These are phyloP conservation scores for Zoanthus sansibaricus DNA, from an alignment of 92 coral and sea anemone species.

Conservation along the genomic window DNA sequence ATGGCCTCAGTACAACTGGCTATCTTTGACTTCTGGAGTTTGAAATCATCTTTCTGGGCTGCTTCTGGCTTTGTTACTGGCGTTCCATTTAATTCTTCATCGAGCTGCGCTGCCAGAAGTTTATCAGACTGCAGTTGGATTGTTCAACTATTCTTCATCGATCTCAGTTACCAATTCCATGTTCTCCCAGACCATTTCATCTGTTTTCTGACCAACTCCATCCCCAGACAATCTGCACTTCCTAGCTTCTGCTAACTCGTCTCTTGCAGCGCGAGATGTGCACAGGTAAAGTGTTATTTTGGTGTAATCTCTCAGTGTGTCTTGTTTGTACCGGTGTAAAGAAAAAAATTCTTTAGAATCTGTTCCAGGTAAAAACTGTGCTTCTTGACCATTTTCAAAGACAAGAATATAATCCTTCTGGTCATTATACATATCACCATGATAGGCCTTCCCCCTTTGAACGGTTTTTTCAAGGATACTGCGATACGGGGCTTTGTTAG, in stretches of 20 bases:
- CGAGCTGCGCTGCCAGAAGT: conserved; percentile 33
- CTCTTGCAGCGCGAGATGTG: conserved; percentile 18
- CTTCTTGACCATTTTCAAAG: conserved; percentile 53
- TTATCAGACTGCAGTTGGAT: conserved; percentile 28
- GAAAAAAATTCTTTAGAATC: conserved; percentile 48
- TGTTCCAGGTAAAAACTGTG: conserved; percentile 50
- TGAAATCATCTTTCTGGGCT: conserved; percentile 20
- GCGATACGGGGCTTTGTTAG: conserved; percentile 49
- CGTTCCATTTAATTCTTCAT: conserved; percentile 31
- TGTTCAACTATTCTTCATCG: conserved; percentile 25
- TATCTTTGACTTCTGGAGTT: conserved; percentile 35
- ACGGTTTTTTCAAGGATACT: conserved; percentile 36
- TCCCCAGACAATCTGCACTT: conserved; percentile 36
- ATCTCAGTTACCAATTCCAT: conserved; percentile 17
- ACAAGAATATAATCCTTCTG: conserved; percentile 54
- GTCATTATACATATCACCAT: conserved; percentile 41
- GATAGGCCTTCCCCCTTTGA: conserved; percentile 46
- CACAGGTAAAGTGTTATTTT: conserved; percentile 52
- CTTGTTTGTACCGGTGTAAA: conserved; percentile 44
- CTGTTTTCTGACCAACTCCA: conserved; percentile 27
- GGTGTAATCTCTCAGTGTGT: conserved; percentile 49
- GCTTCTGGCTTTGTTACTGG: conserved; percentile 34
- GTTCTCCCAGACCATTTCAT: conserved; percentile 13
- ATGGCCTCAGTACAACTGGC: conserved; percentile 30
- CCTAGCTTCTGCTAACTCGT: conserved; percentile 35